Evolutionary conservation across 2,797 vertebrate species (phyloP).

Genomic region (Sciaenops ocellatus): DNA sequence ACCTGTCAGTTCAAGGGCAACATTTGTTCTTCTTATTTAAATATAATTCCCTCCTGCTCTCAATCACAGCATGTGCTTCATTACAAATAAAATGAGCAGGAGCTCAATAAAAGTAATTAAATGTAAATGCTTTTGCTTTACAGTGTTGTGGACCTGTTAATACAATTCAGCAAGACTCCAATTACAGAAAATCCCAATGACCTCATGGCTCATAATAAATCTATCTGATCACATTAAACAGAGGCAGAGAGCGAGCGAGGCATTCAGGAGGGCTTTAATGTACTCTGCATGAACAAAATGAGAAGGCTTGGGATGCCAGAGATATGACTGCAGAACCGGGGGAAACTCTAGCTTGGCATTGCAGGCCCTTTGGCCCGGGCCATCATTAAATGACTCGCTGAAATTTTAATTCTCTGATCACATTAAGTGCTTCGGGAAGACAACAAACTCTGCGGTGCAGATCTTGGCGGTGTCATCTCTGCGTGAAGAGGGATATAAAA

Average conservation of each 20-base stretch:
- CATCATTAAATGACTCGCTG: conserved; percentile 86
- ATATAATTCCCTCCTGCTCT: conserved; percentile 91
- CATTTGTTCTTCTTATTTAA: conserved; percentile 91
- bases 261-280: conserved; percentile 59
- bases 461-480: conserved; percentile 84
- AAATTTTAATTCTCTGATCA: conserved; percentile 93
- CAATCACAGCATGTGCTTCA: conserved; percentile 90
- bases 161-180: conserved; percentile 90
- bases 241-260: conserved; percentile 44
- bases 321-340: conserved; percentile 73
- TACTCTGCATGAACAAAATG: conserved; percentile 64
- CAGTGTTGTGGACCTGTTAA: conserved; percentile 89
- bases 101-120: conserved; percentile 96
- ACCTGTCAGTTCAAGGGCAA: conserved; percentile 89
- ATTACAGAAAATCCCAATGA: conserved; percentile 92
- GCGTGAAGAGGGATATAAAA: conserved; percentile 77
- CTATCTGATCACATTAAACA: conserved; percentile 86
- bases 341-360: conserved; percentile 82
- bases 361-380: conserved; percentile 68
- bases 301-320: conserved; percentile 57
- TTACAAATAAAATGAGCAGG: conserved; percentile 90
- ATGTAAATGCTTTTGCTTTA: conserved; percentile 93
- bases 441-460: conserved; percentile 83
- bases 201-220: conserved; percentile 91
- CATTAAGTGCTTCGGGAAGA: conserved; percentile 89